Evolutionary conservation across 2,113 vertebrate genomes (phyloP).

Genomic region (Peromyscus polionotus): DNA sequence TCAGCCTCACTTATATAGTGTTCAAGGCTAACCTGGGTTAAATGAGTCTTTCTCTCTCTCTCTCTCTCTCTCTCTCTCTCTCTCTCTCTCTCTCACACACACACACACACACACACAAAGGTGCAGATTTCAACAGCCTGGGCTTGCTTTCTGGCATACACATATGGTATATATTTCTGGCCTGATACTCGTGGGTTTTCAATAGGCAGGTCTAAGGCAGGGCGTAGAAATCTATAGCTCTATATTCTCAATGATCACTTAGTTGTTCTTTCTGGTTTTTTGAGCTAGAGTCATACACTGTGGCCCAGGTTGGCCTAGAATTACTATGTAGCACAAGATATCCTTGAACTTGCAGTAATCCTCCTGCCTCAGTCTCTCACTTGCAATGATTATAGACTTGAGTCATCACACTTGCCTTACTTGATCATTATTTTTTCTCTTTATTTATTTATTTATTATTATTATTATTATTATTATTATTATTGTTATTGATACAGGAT

Average conservation of each 20-base stretch:
- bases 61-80: no score
- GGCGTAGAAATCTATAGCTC: not conserved
- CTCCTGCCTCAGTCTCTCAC: not conserved
- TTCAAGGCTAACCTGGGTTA: no score
- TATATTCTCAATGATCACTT: not conserved
- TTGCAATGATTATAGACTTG: not conserved
- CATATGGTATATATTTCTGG: not conserved
- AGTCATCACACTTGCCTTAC: not conserved
- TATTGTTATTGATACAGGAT: not conserved
- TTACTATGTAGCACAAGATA: not conserved
- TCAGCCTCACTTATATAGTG: not conserved
- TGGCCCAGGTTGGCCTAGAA: not conserved
- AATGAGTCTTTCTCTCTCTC: no score
- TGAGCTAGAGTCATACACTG: not conserved
- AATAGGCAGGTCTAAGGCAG: not conserved
- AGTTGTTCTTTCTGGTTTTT: not conserved
- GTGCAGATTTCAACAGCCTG: not conserved
- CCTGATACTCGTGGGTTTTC: not conserved
- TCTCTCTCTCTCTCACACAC: no score
- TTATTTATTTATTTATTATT: not conserved
- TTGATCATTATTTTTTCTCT: not conserved
- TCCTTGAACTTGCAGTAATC: not conserved
- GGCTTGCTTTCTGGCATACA: not conserved
- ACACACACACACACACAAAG: not conserved
- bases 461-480: not conserved